phyloP scores from a whole-genome alignment of 2,113 vertebrate genomes.

The Thomomys bottae region DNA sequence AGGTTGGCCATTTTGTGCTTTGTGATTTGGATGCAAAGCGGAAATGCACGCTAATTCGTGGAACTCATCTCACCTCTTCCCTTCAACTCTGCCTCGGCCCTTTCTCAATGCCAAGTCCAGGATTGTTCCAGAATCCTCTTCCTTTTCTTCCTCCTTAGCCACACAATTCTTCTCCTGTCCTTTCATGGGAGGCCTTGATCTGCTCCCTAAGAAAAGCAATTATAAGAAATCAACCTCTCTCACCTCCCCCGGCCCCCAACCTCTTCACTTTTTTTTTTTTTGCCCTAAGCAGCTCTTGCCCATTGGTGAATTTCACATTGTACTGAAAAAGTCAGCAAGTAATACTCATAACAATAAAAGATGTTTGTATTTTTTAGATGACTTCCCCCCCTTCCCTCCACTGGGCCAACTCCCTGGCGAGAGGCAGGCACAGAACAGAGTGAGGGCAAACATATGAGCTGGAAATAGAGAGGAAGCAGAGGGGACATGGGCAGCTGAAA shows the following conservation, averaged over 20 bases:
- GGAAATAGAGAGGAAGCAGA: conserved; percentile 75
- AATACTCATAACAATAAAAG: conserved; percentile 89
- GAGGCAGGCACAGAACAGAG: conserved; percentile 77
- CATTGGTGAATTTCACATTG: conserved; percentile 88
- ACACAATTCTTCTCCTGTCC: conserved; percentile 81
- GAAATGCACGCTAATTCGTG: neutral
- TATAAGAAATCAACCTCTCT: conserved; percentile 90
- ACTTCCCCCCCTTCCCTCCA: conserved; percentile 84
- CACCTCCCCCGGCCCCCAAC: neutral
- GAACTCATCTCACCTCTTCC: conserved; percentile 69
- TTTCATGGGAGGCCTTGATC: conserved; percentile 74
- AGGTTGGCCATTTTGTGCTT: conserved; percentile 30
- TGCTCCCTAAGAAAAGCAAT: conserved; percentile 83
- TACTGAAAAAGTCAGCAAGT: conserved; percentile 85
- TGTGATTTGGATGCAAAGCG: conserved; percentile 65
- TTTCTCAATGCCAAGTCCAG: conserved; percentile 60
- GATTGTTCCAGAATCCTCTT: conserved; percentile 77
- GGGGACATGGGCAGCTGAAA: conserved; percentile 86
- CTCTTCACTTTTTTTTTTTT: neutral
- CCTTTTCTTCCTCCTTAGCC: conserved; percentile 71
- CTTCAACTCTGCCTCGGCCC: conserved; percentile 57
- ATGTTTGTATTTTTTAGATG: conserved; percentile 87
- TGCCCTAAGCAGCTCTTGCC: conserved; percentile 83
- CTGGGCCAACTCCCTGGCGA: conserved; percentile 86
- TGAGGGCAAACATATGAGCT: conserved; percentile 71